Conservation (phyloP, 2,888 invertebrate species). For the Eristalinus aeneus region DNA sequence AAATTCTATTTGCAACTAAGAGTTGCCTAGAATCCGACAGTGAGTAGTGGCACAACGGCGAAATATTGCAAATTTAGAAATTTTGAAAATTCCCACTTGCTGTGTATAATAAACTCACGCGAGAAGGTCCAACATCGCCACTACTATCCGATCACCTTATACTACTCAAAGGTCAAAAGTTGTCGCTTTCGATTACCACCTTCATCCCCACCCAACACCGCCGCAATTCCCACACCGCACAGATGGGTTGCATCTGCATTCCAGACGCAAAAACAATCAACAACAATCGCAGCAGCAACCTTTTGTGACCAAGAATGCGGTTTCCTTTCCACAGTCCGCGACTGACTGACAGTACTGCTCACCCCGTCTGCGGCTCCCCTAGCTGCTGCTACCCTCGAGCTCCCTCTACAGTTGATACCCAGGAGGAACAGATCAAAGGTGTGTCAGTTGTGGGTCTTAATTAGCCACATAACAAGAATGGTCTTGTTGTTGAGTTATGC, state of each 20-base stretch:
- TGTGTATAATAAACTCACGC: too few relatives aligned
- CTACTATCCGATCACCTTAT: not conserved
- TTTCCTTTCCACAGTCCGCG: not conserved
- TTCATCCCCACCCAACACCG: not conserved
- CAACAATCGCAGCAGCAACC: not conserved
- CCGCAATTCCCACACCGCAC: not conserved
- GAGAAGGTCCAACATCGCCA: not conserved
- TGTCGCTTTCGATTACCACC: not conserved
- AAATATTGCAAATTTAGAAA: too few relatives aligned
- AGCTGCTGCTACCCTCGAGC: not conserved
- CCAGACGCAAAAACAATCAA: not conserved
- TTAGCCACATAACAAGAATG: slow-evolving; percentile 36
- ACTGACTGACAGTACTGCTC: not conserved
- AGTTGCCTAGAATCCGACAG: too few relatives aligned
- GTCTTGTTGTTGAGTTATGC: not conserved
- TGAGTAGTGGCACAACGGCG: too few relatives aligned
- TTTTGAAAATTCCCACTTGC: too few relatives aligned
- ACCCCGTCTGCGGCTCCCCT: not conserved
- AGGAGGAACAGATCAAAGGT: slow-evolving; percentile 38
- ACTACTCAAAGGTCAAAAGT: not conserved
- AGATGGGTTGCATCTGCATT: not conserved
- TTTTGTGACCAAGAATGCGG: not conserved
- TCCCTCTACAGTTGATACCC: not conserved
- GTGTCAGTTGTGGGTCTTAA: slow-evolving; percentile 35
- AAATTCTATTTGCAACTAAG: too few relatives aligned